Percentiles rank a stretch among this genome's conserved stretches.
Conservation (phyloP, 1,140 invertebrate species). For the Frieseomelitta varia region DNA sequence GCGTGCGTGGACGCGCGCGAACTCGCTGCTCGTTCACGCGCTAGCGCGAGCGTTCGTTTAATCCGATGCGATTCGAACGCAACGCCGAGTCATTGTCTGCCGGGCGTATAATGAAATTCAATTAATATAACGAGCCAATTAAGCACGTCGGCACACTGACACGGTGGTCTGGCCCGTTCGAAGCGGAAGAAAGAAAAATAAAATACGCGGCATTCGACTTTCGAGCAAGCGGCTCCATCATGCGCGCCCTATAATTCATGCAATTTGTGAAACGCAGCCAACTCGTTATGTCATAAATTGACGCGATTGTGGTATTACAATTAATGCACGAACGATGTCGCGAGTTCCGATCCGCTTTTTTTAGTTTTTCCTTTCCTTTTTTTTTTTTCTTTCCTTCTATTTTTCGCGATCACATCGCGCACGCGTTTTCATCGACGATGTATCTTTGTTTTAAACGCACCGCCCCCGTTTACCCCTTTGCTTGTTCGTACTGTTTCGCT, state of each 20-base stretch:
- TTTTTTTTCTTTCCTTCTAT: neutral
- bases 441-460: neutral
- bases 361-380: neutral
- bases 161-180: slow-evolving; percentile 52
- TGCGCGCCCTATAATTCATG: slow-evolving; percentile 38
- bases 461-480: neutral
- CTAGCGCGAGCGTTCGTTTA: slow-evolving; percentile 52
- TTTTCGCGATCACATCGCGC: neutral
- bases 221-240: neutral
- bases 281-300: slow-evolving; percentile 48
- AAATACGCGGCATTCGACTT: slow-evolving; percentile 23
- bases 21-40: neutral
- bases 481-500: neutral
- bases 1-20: neutral
- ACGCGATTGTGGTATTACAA: slow-evolving; percentile 49
- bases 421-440: neutral
- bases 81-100: slow-evolving; percentile 48
- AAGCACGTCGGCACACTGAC: slow-evolving; percentile 69
- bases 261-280: slow-evolving; percentile 48
- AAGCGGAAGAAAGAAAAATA: slow-evolving; percentile 36
- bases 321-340: slow-evolving; percentile 44
- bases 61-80: slow-evolving; percentile 53
- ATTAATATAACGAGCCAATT: slow-evolving; percentile 78
- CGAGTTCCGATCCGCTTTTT: neutral
- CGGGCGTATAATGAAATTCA: slow-evolving; percentile 71